Base-by-base conservation (phyloP, 2,888 invertebrate genomes). In the Leptura quadrifasciata region DNA sequence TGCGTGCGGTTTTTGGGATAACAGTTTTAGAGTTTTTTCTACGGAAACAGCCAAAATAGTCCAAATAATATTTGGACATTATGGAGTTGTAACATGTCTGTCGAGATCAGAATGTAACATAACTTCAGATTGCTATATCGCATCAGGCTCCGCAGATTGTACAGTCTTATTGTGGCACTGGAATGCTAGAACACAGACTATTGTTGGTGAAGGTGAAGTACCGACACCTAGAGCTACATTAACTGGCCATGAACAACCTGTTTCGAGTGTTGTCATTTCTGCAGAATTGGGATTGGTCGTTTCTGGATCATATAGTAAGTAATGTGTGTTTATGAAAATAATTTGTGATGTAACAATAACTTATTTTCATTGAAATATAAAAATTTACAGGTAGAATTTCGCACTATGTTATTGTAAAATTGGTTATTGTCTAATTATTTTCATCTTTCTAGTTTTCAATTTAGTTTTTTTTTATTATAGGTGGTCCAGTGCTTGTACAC, bases 1-100 rank as follows among this genome's bases (percentile, higher is more conserved):
- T 81, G 98, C 99, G 0, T 98, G 98, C 87, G 99, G 99, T 71
- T 99, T 99, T 91, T 99, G 99, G 97, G 99, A 99, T 89, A 99
- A 99, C 90, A 98, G 98, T 90, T 99, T 99, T 91, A 91, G 99
- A 8, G 97, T 99, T 18, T 99, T 98, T 90, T 96, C 96, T 63
- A 97, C 98, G 0, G 99, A 99, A 88, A 96, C 97, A 76, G 98
- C 98, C 0, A 97, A 98, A 92, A 98, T 99, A 87, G 96, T 97
- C 60, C 99, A 99, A 90, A 98, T 99, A 83, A 95, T 99, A 71
- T 99, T 98, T 90, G 99, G 99, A 0, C 99, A 99, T 91, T 98
- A 98, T 90, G 99, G 98, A 79, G 97, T 99, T 71, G 99, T 99
- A 83, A 99, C 99, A 12, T 99, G 99, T 90, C 92, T 99, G 84